A percentile compares a stretch with the other conserved stretches of the same genome.
Evolutionary conservation across 2,888 invertebrate genomes (phyloP).

Genomic region (Caenorhabditis macrosperma): DNA sequence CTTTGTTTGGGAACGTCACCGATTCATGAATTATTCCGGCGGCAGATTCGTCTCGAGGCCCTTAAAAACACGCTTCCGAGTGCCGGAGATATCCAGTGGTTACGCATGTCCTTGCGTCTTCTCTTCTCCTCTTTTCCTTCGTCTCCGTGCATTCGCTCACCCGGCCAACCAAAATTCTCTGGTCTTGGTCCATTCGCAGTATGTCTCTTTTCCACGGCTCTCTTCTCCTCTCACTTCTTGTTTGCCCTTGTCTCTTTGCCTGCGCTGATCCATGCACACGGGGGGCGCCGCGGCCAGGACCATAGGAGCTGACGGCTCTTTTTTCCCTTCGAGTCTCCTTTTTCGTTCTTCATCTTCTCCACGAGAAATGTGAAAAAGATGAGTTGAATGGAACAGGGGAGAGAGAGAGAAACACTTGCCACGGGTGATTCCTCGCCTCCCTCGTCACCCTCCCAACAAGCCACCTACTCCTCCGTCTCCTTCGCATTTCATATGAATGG

Average conservation of each 20-base stretch:
- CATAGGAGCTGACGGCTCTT: too few relatives aligned
- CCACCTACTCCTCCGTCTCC: conserved; percentile 15
- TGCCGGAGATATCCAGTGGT: background rate
- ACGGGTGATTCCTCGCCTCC: background rate
- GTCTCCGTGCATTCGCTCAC: too few relatives aligned
- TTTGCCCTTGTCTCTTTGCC: conserved; percentile 2
- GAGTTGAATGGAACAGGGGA: conserved; percentile 2
- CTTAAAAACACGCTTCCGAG: background rate
- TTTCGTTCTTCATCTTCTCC: background rate
- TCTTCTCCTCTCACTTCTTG: background rate
- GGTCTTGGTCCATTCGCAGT: background rate
- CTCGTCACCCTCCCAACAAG: background rate
- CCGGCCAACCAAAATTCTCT: too few relatives aligned
- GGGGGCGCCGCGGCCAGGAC: conserved; percentile 5
- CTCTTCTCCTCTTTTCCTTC: background rate
- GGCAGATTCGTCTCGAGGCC: background rate
- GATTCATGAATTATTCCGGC: background rate
- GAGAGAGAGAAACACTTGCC: conserved; percentile 21
- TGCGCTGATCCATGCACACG: background rate
- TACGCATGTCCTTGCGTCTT: background rate
- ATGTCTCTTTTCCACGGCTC: background rate
- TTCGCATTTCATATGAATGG: conserved; percentile 56
- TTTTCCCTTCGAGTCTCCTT: background rate
- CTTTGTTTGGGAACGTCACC: too few relatives aligned
- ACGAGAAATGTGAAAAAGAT: conserved; percentile 2